Evolutionary conservation across 2,797 vertebrate genomes (phyloP), one percentile per base, ranked within the genome.

Genomic region (Liparis tanakae): DNA sequence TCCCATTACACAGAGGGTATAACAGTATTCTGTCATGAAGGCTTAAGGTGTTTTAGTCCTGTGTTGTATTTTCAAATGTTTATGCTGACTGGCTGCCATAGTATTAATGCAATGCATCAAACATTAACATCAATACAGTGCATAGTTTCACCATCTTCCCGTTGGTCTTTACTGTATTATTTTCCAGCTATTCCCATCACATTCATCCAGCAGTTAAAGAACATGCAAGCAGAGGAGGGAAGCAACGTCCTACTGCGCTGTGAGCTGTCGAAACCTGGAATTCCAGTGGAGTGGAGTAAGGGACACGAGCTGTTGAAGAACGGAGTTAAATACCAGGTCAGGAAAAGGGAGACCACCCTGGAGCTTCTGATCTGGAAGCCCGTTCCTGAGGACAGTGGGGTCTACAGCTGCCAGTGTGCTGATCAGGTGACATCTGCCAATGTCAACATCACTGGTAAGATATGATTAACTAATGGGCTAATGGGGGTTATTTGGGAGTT

Each of bases 361-460:
- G 95, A 97, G 86, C 94, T 99, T 51, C 67, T 96, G 37, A 94
- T 99, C 79, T 90, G 87, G 86, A 94, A 94, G 30, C 84, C 96
- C 59, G 83, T 88, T 34, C 88, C 92, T 10, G 95, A 95, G 46
- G 97, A 99, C 64, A 90, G 94, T 0, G 96, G 96, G 5, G 87
- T 95, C 7, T 99, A 98, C 62, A 94, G 91, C 75, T 99, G 98
- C 76, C 79, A 94, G 59, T 97, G 96, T 54, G 94, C 95, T n/a
- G 93, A 96, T 67, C 96, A 96, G 87, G 91, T 84, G 78, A 98
- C 97, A 18, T 94, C 95, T 0, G 95, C 97, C 37, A 90, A 88
- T 0, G 79, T 99, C 81, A 96, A 82, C 5, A 91, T 99, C 72
- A 95, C 94, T 44, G 96, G 97, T 98, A 93, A 82, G 83, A 66